phyloP scores from a whole-genome alignment of 1,140 invertebrate species.

The Formica exsecta region DNA sequence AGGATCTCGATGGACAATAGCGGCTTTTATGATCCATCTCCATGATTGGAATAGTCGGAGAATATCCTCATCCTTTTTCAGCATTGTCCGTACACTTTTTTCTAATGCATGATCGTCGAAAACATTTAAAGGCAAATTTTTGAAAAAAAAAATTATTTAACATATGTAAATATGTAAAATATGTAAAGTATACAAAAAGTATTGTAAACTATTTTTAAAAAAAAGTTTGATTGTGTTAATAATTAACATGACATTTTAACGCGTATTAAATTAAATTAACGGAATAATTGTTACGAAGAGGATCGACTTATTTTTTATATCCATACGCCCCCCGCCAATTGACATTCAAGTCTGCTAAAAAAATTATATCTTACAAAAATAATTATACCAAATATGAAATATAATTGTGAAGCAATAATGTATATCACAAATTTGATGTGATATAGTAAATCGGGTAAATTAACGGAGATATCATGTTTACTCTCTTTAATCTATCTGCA shows the following conservation, averaged over 20 bases:
- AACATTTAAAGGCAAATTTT: background rate
- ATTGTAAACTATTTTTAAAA: background rate
- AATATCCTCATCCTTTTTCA: conserved; percentile 12
- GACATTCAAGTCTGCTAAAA: background rate
- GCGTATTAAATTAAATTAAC: background rate
- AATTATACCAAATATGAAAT: background rate
- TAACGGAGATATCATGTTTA: conserved; percentile 9
- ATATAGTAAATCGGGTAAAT: background rate
- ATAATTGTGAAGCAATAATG: conserved; percentile 1
- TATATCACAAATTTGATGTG: background rate
- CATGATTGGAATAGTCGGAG: conserved; percentile 33
- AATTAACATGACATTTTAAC: background rate
- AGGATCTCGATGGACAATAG: conserved; percentile 13
- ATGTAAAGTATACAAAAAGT: background rate
- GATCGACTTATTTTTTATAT: background rate
- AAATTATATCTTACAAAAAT: background rate
- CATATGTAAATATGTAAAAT: background rate
- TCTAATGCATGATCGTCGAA: background rate
- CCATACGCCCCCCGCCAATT: background rate
- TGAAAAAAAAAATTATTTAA: background rate
- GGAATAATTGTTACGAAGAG: background rate
- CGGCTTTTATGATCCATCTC: conserved; percentile 42
- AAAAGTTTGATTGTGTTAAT: background rate
- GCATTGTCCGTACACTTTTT: conserved; percentile 11
- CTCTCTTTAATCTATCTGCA: background rate